Percentiles rank a stretch among this genome's conserved stretches.
Evolutionary conservation across 2,113 vertebrate genomes (phyloP).

Genomic region (Atractosteus spatula): DNA sequence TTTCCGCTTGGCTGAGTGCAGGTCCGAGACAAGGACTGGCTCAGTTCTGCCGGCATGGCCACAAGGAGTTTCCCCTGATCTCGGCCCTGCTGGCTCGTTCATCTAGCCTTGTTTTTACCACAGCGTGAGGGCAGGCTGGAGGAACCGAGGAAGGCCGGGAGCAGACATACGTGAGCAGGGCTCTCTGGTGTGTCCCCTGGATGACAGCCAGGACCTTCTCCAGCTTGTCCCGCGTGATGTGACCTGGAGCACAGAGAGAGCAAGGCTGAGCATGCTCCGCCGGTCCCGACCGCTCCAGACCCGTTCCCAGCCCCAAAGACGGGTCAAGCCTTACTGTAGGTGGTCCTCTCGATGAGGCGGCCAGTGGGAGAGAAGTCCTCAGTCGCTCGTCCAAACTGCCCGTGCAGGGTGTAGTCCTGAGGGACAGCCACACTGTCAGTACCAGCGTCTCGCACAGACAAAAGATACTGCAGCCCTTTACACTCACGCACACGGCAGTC

Average conservation of each 20-base stretch:
- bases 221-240: slow-evolving; percentile 84
- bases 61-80: too few relatives aligned
- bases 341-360: slow-evolving; percentile 81
- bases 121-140: not conserved
- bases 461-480: not conserved
- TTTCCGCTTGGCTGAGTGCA: too few relatives aligned
- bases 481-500: not conserved
- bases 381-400: slow-evolving; percentile 85
- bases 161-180: slow-evolving; percentile 75
- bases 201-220: slow-evolving; percentile 82
- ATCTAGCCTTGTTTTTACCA: too few relatives aligned
- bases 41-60: too few relatives aligned
- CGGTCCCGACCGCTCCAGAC: too few relatives aligned
- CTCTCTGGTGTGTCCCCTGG: slow-evolving; percentile 87
- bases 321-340: slow-evolving; percentile 66
- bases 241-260: slow-evolving; percentile 63
- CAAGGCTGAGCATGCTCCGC: too few relatives aligned
- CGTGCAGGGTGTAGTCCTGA: slow-evolving; percentile 82
- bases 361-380: slow-evolving; percentile 80
- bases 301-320: too few relatives aligned
- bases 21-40: too few relatives aligned
- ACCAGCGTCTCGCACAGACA: not conserved
- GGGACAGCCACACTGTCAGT: slow-evolving; percentile 3
- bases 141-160: not conserved
- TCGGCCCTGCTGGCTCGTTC: too few relatives aligned